phyloP scores from a whole-genome alignment of 2,113 vertebrate genomes.

The Lichenostomus cassidix region DNA sequence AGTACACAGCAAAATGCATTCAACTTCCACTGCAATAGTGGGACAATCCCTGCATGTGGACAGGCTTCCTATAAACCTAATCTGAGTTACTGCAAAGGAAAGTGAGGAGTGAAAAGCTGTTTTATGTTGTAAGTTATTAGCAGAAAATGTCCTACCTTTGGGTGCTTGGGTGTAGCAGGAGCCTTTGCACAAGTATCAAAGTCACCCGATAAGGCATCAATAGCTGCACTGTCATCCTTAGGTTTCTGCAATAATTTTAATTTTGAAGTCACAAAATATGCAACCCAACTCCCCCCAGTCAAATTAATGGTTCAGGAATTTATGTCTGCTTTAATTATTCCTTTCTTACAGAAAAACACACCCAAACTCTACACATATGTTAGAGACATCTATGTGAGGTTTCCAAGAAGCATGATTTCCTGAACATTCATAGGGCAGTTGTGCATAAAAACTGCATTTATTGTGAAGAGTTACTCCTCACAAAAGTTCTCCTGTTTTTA shows the following conservation, averaged over 20 bases:
- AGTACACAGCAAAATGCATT: neutral
- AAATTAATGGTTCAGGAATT: neutral
- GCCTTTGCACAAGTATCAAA: slow-evolving; percentile 53
- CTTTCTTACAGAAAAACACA: neutral
- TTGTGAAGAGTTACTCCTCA: neutral
- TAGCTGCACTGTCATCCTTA: slow-evolving; percentile 49
- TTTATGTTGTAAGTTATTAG: neutral
- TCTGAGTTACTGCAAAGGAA: neutral
- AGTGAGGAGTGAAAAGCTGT: neutral
- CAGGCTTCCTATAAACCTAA: neutral
- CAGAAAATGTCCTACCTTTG: slow-evolving; percentile 65
- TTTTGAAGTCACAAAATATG: neutral
- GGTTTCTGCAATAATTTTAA: slow-evolving; percentile 56
- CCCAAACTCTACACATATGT: neutral
- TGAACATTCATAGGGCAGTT: neutral
- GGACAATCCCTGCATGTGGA: neutral
- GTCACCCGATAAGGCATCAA: slow-evolving; percentile 68
- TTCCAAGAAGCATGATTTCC: neutral
- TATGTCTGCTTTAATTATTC: neutral
- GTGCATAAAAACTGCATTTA: neutral
- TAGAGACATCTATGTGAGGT: neutral
- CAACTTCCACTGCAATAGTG: neutral
- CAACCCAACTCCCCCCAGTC: neutral
- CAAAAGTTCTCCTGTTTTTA: neutral
- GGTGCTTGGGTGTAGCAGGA: slow-evolving; percentile 19